A percentile compares a stretch with the other conserved stretches of the same genome.
Evolutionary conservation across 1,140 invertebrate species (phyloP).

Genomic region (Heterodera carotae): DNA sequence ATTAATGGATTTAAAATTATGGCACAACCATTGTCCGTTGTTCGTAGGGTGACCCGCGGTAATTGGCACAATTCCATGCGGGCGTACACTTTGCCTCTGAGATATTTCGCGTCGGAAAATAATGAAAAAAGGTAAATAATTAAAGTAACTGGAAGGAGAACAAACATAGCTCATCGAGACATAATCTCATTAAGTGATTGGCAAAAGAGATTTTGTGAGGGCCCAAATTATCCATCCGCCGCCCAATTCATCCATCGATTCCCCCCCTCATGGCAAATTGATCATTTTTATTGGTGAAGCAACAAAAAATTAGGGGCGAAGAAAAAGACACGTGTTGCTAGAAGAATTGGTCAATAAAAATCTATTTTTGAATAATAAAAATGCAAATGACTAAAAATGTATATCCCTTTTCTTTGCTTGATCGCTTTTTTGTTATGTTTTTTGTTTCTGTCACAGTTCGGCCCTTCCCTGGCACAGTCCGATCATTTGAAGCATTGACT

Average conservation of each 20-base stretch:
- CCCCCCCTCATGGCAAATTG: background rate
- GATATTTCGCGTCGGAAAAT: background rate
- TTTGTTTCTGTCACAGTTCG: slow-evolving; percentile 26
- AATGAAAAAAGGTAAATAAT: background rate
- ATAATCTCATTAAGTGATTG: background rate
- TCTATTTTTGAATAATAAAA: background rate
- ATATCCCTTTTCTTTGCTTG: background rate
- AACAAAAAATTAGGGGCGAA: background rate
- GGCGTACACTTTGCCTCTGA: background rate
- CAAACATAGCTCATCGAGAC: background rate
- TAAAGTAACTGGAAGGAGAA: background rate
- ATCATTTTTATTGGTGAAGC: background rate
- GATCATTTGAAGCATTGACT: slow-evolving; percentile 55
- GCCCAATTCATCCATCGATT: background rate
- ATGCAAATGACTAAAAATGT: background rate
- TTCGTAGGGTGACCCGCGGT: background rate
- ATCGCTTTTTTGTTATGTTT: no score
- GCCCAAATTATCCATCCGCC: no score
- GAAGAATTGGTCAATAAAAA: background rate
- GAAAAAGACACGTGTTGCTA: background rate
- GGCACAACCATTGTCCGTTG: background rate
- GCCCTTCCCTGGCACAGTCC: slow-evolving; percentile 50
- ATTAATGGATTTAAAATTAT: no score
- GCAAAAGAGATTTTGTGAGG: background rate
- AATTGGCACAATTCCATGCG: slow-evolving; percentile 15